Conservation (phyloP, 1,140 invertebrate species). For the Drosophila guanche region DNA sequence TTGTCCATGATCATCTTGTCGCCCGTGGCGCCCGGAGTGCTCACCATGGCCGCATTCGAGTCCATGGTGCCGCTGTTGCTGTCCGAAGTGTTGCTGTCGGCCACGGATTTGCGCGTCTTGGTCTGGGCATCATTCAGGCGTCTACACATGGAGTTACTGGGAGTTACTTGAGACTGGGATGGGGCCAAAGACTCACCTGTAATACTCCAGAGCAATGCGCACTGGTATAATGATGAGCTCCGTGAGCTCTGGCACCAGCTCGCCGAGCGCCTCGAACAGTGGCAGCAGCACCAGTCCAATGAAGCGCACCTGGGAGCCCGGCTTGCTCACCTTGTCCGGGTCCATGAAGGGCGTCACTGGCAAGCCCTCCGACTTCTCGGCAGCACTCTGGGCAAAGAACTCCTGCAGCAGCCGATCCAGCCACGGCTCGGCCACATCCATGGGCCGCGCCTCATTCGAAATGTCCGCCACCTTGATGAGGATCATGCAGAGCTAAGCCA, state of each 20-base stretch:
- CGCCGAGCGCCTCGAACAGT: slow-evolving; percentile 90
- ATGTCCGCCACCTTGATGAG: slow-evolving; percentile 95
- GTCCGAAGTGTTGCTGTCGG: slow-evolving; percentile 86
- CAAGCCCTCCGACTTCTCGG: slow-evolving; percentile 92
- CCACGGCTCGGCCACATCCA: slow-evolving; percentile 94
- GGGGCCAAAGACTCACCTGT: slow-evolving; percentile 63
- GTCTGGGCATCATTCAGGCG: slow-evolving; percentile 80
- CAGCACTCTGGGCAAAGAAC: slow-evolving; percentile 92
- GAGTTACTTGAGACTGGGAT: no score
- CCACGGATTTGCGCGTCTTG: slow-evolving; percentile 82
- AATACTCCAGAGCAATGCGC: slow-evolving; percentile 86
- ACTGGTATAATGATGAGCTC: slow-evolving; percentile 85
- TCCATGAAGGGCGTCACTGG: slow-evolving; percentile 96
- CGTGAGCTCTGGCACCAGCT: slow-evolving; percentile 88
- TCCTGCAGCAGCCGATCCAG: slow-evolving; percentile 91
- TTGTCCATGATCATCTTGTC: slow-evolving; percentile 58
- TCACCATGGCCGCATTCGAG: slow-evolving; percentile 64
- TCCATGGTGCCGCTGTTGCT: slow-evolving; percentile 79
- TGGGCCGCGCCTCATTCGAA: slow-evolving; percentile 93
- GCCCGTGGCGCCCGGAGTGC: slow-evolving; percentile 43
- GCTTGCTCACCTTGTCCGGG: slow-evolving; percentile 94
- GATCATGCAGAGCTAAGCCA: slow-evolving; percentile 93
- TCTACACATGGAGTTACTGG: slow-evolving; percentile 26
- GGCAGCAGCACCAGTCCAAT: slow-evolving; percentile 93
- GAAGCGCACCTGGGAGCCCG: slow-evolving; percentile 93